Evolutionary conservation across 1,140 invertebrate species (phyloP).

Genomic region (Stegodyphus dumicola): DNA sequence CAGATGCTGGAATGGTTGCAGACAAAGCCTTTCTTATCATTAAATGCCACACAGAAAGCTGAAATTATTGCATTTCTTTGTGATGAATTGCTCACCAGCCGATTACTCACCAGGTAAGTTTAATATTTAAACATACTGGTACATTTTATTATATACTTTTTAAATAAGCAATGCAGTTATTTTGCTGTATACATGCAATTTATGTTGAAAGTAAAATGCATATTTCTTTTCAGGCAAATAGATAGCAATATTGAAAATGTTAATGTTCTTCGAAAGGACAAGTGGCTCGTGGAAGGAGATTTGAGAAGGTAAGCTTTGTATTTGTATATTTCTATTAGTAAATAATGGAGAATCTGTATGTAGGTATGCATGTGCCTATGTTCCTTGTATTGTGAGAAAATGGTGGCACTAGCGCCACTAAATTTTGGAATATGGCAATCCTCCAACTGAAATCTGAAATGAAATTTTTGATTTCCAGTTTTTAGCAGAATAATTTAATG

Average conservation of each 20-base stretch:
- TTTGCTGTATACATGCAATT: not conserved
- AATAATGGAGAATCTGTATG: no score
- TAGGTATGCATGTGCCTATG: no score
- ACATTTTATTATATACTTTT: no score
- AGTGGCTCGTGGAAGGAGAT: conserved; percentile 81
- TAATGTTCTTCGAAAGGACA: conserved; percentile 70
- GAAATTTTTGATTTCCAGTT: no score
- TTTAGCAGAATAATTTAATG: no score
- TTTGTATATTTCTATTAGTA: no score
- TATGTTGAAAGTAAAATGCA: no score
- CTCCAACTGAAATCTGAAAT: no score
- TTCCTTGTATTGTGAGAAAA: no score
- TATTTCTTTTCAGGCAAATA: conserved; percentile 67
- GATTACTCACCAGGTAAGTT: conserved; percentile 76
- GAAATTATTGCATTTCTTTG: conserved; percentile 90
- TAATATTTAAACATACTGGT: not conserved
- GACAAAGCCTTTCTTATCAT: conserved; percentile 80
- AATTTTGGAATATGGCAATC: no score
- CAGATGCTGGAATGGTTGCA: conserved; percentile 78
- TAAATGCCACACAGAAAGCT: conserved; percentile 87
- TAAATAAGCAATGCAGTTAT: no score
- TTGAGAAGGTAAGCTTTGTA: conserved; percentile 78
- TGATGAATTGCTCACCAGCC: conserved; percentile 93
- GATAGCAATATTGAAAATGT: conserved; percentile 71
- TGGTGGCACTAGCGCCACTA: no score